Percentiles rank a stretch among this genome's conserved stretches.
These are phyloP conservation scores for Andrena praecox DNA, from an alignment of 2,888 invertebrate genomes.

Conservation along the genomic window DNA sequence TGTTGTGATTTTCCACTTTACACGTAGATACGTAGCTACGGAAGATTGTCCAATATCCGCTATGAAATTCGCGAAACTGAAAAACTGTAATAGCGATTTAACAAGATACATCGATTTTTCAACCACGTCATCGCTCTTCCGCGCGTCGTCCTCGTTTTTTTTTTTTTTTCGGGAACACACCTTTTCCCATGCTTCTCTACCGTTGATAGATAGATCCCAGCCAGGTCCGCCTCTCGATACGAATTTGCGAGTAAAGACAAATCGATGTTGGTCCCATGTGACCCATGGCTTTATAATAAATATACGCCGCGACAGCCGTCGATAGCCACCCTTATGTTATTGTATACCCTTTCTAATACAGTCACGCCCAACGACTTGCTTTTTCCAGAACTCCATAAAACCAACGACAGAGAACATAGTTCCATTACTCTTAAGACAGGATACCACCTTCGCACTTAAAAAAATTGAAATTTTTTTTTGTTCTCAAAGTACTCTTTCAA, in stretches of 20 bases:
- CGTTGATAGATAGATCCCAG: slow-evolving; percentile 73
- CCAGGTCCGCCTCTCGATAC: slow-evolving; percentile 61
- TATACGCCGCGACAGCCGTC: slow-evolving; percentile 64
- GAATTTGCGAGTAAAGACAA: slow-evolving; percentile 73
- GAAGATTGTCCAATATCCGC: not conserved
- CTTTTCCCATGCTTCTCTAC: slow-evolving; percentile 39
- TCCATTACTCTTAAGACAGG: no score
- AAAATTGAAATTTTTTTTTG: no score
- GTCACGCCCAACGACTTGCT: not conserved
- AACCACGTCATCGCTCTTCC: slow-evolving; percentile 61
- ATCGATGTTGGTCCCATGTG: slow-evolving; percentile 74
- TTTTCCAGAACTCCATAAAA: slow-evolving; percentile 1
- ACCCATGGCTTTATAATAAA: slow-evolving; percentile 74
- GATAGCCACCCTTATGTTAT: slow-evolving; percentile 46
- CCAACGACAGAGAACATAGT: not conserved
- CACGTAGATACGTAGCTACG: not conserved
- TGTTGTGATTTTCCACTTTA: no score
- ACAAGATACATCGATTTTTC: slow-evolving; percentile 57
- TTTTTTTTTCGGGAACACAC: slow-evolving; percentile 12
- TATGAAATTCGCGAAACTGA: slow-evolving; percentile 2
- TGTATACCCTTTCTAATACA: slow-evolving; percentile 42
- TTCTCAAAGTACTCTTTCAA: no score
- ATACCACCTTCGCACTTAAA: no score
- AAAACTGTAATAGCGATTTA: slow-evolving; percentile 56
- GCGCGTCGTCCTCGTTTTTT: slow-evolving; percentile 20